Conservation (phyloP, 2,888 invertebrate species). For the Phyto melanocephala region DNA sequence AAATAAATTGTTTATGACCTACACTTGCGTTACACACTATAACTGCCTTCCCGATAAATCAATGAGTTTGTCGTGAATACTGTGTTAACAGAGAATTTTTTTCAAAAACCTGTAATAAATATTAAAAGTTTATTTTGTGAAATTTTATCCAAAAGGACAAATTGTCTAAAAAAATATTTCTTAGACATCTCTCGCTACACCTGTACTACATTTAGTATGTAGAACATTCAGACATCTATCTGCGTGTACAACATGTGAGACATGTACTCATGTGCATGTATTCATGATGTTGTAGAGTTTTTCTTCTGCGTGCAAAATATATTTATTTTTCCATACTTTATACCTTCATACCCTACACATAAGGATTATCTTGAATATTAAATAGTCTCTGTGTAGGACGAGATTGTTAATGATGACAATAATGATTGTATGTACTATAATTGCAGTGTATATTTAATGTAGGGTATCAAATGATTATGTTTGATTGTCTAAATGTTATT, state of each 20-base stretch:
- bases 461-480: conserved; percentile 51
- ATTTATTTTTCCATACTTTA: neutral
- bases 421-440: neutral
- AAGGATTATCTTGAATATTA: conserved; percentile 33
- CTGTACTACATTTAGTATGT: conserved; percentile 27
- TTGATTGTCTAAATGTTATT: conserved; percentile 23
- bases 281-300: conserved; percentile 15
- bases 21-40: no score
- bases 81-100: no score
- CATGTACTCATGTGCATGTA: conserved; percentile 52
- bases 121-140: no score
- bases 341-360: conserved; percentile 12
- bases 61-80: no score
- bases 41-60: no score
- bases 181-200: neutral
- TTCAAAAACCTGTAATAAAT: no score
- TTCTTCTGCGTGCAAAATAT: neutral
- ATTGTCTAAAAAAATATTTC: no score
- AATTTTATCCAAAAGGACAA: no score
- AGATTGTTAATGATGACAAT: conserved; percentile 17
- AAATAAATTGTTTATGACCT: no score
- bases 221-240: conserved; percentile 26
- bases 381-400: neutral
- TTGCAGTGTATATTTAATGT: conserved; percentile 40
- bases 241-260: conserved; percentile 38